Evolutionary conservation across 2,797 vertebrate species (phyloP).

Genomic region (Molossus molossus): DNA sequence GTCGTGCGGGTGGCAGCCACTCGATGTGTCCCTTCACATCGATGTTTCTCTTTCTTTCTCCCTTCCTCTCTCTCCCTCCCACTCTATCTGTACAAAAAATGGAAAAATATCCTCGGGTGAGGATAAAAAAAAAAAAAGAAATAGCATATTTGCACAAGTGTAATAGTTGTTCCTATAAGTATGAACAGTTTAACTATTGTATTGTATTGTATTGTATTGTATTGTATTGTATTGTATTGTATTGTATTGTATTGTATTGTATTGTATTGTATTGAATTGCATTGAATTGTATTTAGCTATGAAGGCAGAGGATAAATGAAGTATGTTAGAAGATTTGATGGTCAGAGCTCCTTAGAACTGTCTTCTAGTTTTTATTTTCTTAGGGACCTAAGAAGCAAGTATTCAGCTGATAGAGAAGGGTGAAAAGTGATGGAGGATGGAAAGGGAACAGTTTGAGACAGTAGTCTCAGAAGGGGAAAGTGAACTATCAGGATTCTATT

Average conservation of each 20-base stretch:
- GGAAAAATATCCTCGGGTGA: too few relatives aligned
- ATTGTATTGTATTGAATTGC: background rate
- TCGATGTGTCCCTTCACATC: too few relatives aligned
- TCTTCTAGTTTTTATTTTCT: constrained; percentile 38
- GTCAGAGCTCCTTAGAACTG: background rate
- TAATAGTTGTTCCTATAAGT: background rate
- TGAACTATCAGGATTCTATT: background rate
- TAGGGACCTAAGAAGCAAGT: background rate
- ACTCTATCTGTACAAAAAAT: too few relatives aligned
- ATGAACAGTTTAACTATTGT: background rate
- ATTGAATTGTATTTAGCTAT: background rate
- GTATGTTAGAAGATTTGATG: background rate
- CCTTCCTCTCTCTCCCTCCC: too few relatives aligned
- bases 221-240: background rate
- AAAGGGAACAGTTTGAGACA: background rate
- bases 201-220: background rate
- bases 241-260: background rate
- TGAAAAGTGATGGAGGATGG: background rate
- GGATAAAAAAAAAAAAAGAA: too few relatives aligned
- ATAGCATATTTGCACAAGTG: background rate
- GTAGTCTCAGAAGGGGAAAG: background rate
- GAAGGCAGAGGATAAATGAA: background rate
- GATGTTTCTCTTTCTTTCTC: too few relatives aligned
- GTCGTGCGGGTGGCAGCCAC: too few relatives aligned
- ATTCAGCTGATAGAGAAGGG: background rate